phyloP scores from a whole-genome alignment of 2,888 invertebrate species.

The Pollenia amentaria region DNA sequence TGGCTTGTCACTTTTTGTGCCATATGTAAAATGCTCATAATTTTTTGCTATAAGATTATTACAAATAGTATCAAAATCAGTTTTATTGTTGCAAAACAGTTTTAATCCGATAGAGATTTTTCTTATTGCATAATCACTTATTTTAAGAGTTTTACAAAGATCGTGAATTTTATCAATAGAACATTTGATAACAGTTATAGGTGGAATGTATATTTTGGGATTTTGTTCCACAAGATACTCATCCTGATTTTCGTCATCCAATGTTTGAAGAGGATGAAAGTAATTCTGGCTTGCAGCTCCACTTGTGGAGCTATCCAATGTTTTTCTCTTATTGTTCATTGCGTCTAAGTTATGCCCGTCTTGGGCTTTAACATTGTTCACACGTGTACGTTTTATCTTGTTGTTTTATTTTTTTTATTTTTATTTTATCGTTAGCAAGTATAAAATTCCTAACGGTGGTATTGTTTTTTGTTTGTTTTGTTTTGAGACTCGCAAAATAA shows the following conservation, averaged over 20 bases:
- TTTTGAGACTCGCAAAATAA: too few relatives aligned
- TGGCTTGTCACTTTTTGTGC: slow-evolving; percentile 7
- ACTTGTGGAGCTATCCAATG: too few relatives aligned
- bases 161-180: slow-evolving; percentile 3
- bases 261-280: too few relatives aligned
- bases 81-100: neutral
- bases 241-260: too few relatives aligned
- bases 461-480: too few relatives aligned
- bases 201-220: neutral
- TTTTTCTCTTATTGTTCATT: too few relatives aligned
- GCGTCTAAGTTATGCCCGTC: too few relatives aligned
- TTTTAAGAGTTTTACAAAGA: slow-evolving; percentile 1
- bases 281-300: too few relatives aligned
- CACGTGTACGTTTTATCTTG: slow-evolving; percentile 18
- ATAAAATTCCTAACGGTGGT: too few relatives aligned
- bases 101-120: slow-evolving; percentile 10
- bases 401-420: too few relatives aligned
- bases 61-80: too few relatives aligned
- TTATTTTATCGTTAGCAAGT: neutral
- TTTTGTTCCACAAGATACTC: neutral
- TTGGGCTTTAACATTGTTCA: slow-evolving; percentile 5
- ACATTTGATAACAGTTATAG: slow-evolving; percentile 8
- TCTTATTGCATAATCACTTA: neutral
- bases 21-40: slow-evolving; percentile 6
- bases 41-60: neutral